phyloP scores from a whole-genome alignment of 92 coral and sea anemone species.

The Heteractis magnifica region DNA sequence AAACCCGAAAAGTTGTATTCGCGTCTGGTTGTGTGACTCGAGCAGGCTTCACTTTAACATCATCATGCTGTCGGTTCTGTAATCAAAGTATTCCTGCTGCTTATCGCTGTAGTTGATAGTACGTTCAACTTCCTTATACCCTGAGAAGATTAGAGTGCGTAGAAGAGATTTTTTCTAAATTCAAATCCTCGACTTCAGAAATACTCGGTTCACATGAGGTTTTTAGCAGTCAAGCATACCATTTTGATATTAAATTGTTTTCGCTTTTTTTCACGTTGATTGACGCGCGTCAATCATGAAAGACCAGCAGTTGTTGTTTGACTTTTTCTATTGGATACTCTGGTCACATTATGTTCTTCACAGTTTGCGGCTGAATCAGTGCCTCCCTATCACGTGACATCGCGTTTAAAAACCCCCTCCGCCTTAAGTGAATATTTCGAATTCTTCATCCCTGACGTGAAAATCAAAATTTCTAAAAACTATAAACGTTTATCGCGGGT shows the following conservation, averaged over 20 bases:
- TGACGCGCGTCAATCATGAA: constrained; percentile 12
- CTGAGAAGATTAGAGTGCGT: no score
- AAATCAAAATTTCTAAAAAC: neutral
- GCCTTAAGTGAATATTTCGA: neutral
- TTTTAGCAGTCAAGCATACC: constrained; percentile 25
- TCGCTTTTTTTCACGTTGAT: constrained; percentile 29
- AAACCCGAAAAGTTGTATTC: neutral
- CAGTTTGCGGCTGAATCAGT: neutral
- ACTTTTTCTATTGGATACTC: constrained; percentile 1
- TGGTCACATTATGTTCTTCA: neutral
- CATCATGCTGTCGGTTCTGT: no score
- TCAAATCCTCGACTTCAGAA: neutral
- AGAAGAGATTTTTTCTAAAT: no score
- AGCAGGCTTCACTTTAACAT: neutral
- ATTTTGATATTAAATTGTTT: constrained; percentile 30
- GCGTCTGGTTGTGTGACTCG: neutral
- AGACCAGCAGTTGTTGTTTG: constrained; percentile 10
- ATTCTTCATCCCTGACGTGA: neutral
- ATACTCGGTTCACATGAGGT: constrained; percentile 21
- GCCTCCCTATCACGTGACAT: constrained; percentile 24
- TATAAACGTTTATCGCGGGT: neutral
- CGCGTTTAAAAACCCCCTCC: neutral
- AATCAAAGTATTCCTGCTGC: neutral
- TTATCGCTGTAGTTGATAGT: neutral
- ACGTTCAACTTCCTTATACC: neutral